Evolutionary conservation across 2,113 vertebrate species (phyloP), one percentile per base, ranked within the genome.

Genomic region (Sitta europaea): DNA sequence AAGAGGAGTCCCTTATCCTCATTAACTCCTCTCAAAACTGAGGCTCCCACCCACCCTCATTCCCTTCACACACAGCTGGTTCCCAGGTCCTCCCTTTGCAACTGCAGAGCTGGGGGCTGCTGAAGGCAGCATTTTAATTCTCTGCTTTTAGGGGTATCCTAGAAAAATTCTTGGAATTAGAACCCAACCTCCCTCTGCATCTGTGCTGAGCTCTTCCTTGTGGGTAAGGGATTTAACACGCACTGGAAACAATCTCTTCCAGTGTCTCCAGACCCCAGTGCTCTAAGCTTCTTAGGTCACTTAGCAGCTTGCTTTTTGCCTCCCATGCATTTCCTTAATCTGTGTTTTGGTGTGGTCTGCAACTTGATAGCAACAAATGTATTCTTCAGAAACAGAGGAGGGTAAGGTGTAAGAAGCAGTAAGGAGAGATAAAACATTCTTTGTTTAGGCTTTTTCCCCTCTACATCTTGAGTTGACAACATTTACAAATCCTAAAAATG

Each of bases 271-370:
- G 80, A 71, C 70, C 50, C 45, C 31, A 25, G 40, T 21, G 24
- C 81, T 77, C 62, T 95, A 89, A 94, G 89, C 93, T 89, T 29
- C 94, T 96, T 83, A 87, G 77, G 86, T 90, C 89, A 96, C 73
- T 91, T 72, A 91, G 62, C 29, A 57, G 80, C 89, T 91, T 91
- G 80, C 88, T 81, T 94, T 88, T 81, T 93, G 76, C 65, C 80
- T 92, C 63, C n/a, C 1, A 0, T 79, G 50, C 70, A 62, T 91
- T 96, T 68, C 66, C 45, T 81, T 61, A 81, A 87, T 55, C 86
- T 57, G n/a, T 25, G 29, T 62, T 85, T 91, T 47, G 74, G 74
- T 88, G 58, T 28, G 25, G 48, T 62, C 45, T 92, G 65, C 70
- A 82, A 65, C 38, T 75, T 38, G 50, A 47, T 7, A 68, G 71